Evolutionary conservation across 2,888 invertebrate species (phyloP), one percentile per base, ranked within the genome.

Genomic region (Drosophila meridionalis): DNA sequence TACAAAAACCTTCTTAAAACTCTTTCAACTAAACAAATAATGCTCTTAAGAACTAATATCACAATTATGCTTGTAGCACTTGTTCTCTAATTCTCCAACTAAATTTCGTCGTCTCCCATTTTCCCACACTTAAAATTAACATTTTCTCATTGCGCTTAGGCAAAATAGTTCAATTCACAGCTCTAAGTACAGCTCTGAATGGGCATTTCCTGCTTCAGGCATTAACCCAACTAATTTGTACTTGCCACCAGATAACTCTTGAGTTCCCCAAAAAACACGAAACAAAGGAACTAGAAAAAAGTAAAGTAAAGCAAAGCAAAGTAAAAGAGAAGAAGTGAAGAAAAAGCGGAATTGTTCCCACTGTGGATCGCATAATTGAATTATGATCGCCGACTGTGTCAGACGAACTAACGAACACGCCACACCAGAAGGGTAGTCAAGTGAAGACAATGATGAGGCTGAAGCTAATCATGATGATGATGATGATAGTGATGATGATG

Each of bases 371-470:
- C 64, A 79, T 89, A 85, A 89, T 85, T 85, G 79, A 89, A 85
- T 85, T 87, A 89, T 89, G 84, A 89, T 89, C 87, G 76, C 70
- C 56, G 82, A 89, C 74, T 79, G 76, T 82, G 87, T 78, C 76
- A 70, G 73, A 61, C 66, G 55, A 73, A 63, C 79, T 87, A 87
- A 83, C 84, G 85, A 84, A 87, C 76, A 83, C 75, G 74, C 67
- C 73, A 73, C 43, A 11, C 50, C 34, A 52, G 63, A 70, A 75
- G 81, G 87, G 78, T 74, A 88, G 88, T 83, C 88, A 70, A 83
- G 67, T 80, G 86, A 61, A 76, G 67, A 70, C n/a, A 30, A 73
- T 77, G 50, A 76, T 67, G 72, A 62, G 28, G 40, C 47, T 53
- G 48, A 56, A 26, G 45, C 59, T 47, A 28, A 63, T 56, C 48